Evolutionary conservation across 2,888 invertebrate species (phyloP).

Genomic region (Plutella xylostella): DNA sequence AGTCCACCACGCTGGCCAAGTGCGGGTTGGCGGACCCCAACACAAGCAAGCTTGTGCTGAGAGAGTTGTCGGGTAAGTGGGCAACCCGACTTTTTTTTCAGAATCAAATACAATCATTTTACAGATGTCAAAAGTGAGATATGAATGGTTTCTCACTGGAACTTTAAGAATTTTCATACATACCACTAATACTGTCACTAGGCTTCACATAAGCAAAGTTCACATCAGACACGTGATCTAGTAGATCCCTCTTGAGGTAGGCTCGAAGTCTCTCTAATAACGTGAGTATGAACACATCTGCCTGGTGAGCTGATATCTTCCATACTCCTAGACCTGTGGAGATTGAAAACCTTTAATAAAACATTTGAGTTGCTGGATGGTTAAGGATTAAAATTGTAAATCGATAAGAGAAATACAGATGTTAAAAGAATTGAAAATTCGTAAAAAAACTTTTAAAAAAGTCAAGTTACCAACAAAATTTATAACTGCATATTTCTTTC

Average conservation of each 20-base stretch:
- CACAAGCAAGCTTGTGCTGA: not conserved
- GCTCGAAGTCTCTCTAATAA: constrained; percentile 71
- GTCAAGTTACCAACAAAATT: no score
- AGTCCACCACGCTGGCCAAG: no score
- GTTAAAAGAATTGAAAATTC: no score
- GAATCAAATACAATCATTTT: not conserved
- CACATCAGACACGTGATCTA: constrained; percentile 70
- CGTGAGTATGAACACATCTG: constrained; percentile 72
- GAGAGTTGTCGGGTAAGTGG: no score
- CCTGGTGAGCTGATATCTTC: constrained; percentile 72
- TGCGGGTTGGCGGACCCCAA: not conserved
- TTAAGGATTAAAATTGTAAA: no score
- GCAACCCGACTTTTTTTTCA: not conserved
- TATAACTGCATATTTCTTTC: no score
- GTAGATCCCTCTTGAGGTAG: constrained; percentile 51
- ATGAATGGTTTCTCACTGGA: not conserved
- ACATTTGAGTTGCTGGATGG: no score
- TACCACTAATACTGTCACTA: constrained; percentile 33
- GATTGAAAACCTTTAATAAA: no score
- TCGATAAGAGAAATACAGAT: no score
- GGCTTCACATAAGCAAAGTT: constrained; percentile 74
- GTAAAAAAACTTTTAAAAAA: no score
- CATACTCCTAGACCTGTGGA: constrained; percentile 71
- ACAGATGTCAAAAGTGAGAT: not conserved
- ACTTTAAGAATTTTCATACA: constrained; percentile 1